These are phyloP conservation scores for Tetrao urogallus DNA, from an alignment of 2,113 vertebrate species.

Conservation along the genomic window DNA sequence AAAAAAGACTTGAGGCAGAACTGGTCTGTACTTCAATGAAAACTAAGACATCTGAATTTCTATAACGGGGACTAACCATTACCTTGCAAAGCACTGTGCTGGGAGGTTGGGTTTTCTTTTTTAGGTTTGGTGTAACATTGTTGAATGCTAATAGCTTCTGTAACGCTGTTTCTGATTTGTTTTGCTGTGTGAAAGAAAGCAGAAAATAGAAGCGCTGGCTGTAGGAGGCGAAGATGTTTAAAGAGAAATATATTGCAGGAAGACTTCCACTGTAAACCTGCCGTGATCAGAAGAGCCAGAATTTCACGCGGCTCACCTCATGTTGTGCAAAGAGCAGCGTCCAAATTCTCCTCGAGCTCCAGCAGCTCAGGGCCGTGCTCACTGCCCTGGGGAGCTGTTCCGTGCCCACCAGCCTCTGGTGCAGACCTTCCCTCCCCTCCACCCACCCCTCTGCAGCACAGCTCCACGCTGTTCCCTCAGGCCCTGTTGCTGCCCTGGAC, in stretches of 20 bases:
- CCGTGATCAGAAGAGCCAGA: conserved; percentile 1
- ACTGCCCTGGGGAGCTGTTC: no score
- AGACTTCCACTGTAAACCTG: background rate
- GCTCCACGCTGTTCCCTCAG: no score
- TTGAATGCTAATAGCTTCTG: conserved; percentile 41
- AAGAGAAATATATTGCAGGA: background rate
- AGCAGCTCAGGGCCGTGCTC: no score
- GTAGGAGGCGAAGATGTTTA: conserved; percentile 48
- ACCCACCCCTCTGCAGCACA: no score
- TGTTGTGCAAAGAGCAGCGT: background rate
- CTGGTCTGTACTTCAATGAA: background rate
- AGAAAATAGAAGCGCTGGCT: conserved; percentile 47
- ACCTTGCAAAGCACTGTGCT: background rate
- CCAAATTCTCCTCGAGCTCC: no score
- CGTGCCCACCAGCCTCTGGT: no score
- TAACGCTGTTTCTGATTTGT: conserved; percentile 37
- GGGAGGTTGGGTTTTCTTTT: background rate
- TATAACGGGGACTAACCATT: background rate
- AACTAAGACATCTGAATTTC: background rate
- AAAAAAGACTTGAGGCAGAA: background rate
- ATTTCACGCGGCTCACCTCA: background rate
- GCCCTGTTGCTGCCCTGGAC: no score
- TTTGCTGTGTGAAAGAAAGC: conserved; percentile 44
- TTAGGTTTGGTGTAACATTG: conserved; percentile 34
- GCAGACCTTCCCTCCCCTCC: no score